Percentiles rank a stretch among this genome's conserved stretches.
These are phyloP conservation scores for Hippopotamyrus pictus DNA, from an alignment of 2,797 vertebrate species.

Conservation along the genomic window DNA sequence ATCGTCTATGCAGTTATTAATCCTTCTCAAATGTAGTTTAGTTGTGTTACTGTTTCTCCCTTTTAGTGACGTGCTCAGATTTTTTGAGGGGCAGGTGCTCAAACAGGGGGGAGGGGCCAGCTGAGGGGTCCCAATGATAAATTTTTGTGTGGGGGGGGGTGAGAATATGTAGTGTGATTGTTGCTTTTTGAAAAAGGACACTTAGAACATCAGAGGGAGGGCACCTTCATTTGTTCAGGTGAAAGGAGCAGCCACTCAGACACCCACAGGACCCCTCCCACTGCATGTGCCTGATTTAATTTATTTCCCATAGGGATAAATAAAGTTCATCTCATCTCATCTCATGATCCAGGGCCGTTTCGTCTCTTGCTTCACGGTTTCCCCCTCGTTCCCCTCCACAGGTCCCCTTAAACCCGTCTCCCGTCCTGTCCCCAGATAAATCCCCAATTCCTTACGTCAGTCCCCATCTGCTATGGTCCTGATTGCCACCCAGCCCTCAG, in stretches of 20 bases:
- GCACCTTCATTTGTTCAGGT: background rate
- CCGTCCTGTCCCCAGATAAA: background rate
- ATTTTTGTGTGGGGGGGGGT: background rate
- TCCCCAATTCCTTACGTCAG: background rate
- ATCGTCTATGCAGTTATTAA: background rate
- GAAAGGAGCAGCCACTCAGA: background rate
- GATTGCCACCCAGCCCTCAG: background rate
- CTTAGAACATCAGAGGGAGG: background rate
- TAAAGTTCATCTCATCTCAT: background rate
- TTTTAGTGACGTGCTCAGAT: background rate
- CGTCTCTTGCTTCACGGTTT: background rate
- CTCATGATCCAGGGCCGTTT: background rate
- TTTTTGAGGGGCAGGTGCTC: background rate
- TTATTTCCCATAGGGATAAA: background rate
- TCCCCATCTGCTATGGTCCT: background rate
- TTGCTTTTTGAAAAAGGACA: background rate
- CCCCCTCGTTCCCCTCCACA: background rate
- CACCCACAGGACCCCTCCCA: background rate
- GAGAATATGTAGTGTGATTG: background rate
- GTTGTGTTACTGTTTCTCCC: background rate
- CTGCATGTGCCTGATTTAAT: background rate
- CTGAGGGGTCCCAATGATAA: background rate
- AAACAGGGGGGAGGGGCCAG: too few relatives aligned
- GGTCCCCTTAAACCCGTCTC: background rate
- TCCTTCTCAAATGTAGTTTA: background rate